A percentile compares a stretch with the other conserved stretches of the same genome.
Evolutionary conservation across 2,797 vertebrate species (phyloP).

Genomic region (Loriculus beryllinus): DNA sequence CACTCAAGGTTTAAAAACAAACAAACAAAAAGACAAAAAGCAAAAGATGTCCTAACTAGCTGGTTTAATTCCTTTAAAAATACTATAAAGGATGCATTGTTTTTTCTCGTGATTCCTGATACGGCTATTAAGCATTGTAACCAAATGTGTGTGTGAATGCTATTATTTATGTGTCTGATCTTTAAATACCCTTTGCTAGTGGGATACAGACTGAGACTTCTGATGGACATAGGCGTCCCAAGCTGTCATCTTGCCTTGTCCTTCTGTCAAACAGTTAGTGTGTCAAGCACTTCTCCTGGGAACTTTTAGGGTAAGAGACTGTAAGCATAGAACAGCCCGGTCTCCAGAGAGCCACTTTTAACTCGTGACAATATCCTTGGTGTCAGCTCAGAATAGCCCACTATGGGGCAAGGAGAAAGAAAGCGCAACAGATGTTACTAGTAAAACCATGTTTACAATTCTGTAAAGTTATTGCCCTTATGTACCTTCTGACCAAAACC

Average conservation of each 20-base stretch:
- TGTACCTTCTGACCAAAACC: slow-evolving; percentile 51
- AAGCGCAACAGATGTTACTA: slow-evolving; percentile 73
- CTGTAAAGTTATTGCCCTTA: slow-evolving; percentile 45
- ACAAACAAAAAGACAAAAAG: background rate
- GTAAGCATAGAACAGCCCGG: slow-evolving; percentile 9
- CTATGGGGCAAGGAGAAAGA: slow-evolving; percentile 68
- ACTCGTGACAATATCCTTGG: slow-evolving; percentile 57
- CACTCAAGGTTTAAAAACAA: slow-evolving; percentile 15
- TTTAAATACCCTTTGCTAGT: slow-evolving; percentile 59
- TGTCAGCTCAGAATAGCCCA: slow-evolving; percentile 72
- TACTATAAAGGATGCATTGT: slow-evolving; percentile 18
- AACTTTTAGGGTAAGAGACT: slow-evolving; percentile 41
- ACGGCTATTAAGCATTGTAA: slow-evolving; percentile 39
- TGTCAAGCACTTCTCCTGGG: slow-evolving; percentile 57
- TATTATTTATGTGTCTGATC: slow-evolving; percentile 60
- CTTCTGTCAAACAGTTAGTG: slow-evolving; percentile 65
- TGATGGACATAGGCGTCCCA: slow-evolving; percentile 43
- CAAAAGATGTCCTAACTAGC: background rate
- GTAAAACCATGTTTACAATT: slow-evolving; percentile 68
- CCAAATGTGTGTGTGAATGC: slow-evolving; percentile 48
- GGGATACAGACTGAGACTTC: slow-evolving; percentile 47
- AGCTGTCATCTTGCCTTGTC: slow-evolving; percentile 66
- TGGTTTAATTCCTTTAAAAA: slow-evolving; percentile 3
- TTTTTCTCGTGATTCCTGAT: slow-evolving; percentile 43
- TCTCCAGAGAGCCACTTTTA: slow-evolving; percentile 71